Percentiles rank a stretch among this genome's conserved stretches.
Conservation (phyloP, 1,140 invertebrate species). For the Neodiprion lecontei region DNA sequence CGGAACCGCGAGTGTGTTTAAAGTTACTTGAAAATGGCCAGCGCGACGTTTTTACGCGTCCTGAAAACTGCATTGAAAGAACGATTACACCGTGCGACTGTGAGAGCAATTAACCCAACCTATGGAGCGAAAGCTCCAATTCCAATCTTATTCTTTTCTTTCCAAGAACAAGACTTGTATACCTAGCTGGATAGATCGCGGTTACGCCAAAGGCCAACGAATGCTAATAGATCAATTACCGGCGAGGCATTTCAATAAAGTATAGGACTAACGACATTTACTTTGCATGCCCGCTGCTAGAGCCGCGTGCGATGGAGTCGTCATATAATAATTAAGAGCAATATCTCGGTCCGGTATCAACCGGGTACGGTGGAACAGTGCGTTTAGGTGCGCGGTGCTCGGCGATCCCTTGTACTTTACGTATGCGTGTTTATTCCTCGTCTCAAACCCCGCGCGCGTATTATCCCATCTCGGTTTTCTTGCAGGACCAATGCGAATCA, state of each 20-base stretch:
- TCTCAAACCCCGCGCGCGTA: background rate
- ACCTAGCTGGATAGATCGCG: background rate
- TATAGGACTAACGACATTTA: constrained; percentile 22
- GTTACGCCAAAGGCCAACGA: constrained; percentile 23
- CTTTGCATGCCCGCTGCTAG: constrained; percentile 10
- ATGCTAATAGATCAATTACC: constrained; percentile 48
- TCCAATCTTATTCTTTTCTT: background rate
- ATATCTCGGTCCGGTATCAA: background rate
- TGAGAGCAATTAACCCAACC: background rate
- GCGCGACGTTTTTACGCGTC: background rate
- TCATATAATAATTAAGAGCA: constrained; percentile 10
- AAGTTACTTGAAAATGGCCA: background rate
- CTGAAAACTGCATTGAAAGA: background rate
- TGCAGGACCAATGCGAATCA: constrained; percentile 15
- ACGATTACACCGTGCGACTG: background rate
- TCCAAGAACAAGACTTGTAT: background rate
- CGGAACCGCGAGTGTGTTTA: background rate
- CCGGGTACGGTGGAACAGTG: background rate
- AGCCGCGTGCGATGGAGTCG: constrained; percentile 14
- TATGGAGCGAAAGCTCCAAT: background rate
- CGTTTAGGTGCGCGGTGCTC: background rate
- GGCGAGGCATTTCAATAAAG: constrained; percentile 34
- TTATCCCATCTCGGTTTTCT: constrained; percentile 23
- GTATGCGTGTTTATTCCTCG: background rate
- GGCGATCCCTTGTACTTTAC: background rate